Evolutionary conservation across 2,113 vertebrate genomes (phyloP), one percentile per base, ranked within the genome.

Genomic region (Gymnocephalus cernua): DNA sequence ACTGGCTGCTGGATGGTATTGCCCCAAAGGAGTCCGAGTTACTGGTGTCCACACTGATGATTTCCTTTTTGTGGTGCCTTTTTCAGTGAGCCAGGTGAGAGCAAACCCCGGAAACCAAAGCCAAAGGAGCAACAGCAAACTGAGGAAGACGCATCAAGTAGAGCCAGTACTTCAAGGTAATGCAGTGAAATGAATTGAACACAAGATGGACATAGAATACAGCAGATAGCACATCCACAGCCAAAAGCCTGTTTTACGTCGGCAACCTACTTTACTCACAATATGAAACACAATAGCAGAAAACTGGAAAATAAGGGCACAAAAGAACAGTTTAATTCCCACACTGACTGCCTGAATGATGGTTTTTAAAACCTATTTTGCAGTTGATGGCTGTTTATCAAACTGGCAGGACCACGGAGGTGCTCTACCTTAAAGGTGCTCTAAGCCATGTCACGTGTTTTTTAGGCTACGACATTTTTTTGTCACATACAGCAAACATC

Each of bases 61-160:
- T 79, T 83, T 59, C 2, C 18, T n/a, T 59, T 35, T 21, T 71
- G 19, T 63, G 8, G 4, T 63, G 19, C 50, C 7, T 69, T 66
- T 91, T 64, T 82, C 7, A 99, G 98, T 5, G 98, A 99, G 73
- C 95, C 97, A 0, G 96, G 91, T 0, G 97, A 99, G 6, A 95
- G 96, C 8, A 95, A 96, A 83, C 95, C 97, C 13, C 86, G 93
- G 15, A 92, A 94, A 64, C 89, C 96, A 23, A 95, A 96, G 0
- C 92, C 95, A 9, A 97, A 97, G 61, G 95, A 97, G 62, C 75
- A 88, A 0, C 61, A 91, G 0, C 32, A 95, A 53, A 93, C 88
- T 0, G 95, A 95, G 75, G 96, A 95, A 0, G 89, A 91, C 4
- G 80, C 90, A 4, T 87, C 93, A 75, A 94, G 82, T 54, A 78